These are phyloP conservation scores for Hedychridium roseum DNA, from an alignment of 2,888 invertebrate genomes.

Conservation along the genomic window DNA sequence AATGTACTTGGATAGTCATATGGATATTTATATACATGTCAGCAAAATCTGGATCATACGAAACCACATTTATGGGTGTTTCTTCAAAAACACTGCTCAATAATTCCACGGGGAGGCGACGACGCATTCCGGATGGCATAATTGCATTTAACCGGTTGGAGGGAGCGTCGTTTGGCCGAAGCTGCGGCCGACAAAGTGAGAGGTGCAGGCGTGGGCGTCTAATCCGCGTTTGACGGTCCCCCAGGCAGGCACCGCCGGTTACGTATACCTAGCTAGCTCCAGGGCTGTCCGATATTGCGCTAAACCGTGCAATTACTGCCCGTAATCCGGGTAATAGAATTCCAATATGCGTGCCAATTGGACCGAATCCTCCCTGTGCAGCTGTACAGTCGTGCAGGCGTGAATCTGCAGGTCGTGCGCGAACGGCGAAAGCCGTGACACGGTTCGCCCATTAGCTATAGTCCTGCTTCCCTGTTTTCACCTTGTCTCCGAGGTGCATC, in stretches of 20 bases:
- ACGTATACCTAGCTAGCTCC: no score
- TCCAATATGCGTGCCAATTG: slow-evolving; percentile 57
- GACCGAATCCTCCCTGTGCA: slow-evolving; percentile 39
- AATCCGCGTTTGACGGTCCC: slow-evolving; percentile 39
- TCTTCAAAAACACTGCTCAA: no score
- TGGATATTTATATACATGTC: no score
- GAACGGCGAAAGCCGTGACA: slow-evolving; percentile 50
- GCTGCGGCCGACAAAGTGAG: no score
- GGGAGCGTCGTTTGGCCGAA: not conserved
- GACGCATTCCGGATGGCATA: slow-evolving; percentile 9
- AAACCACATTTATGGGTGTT: no score
- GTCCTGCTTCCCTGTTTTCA: slow-evolving; percentile 16
- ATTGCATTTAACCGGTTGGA: slow-evolving; percentile 18
- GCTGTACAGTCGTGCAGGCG: slow-evolving; percentile 38
- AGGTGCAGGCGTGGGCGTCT: no score
- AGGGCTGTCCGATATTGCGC: slow-evolving; percentile 50
- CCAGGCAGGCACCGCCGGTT: slow-evolving; percentile 4
- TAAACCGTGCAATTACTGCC: slow-evolving; percentile 52
- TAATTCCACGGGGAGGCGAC: no score
- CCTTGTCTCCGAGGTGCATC: no score
- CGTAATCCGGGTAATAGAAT: slow-evolving; percentile 55
- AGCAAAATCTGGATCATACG: no score
- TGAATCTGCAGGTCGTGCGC: slow-evolving; percentile 40
- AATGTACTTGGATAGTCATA: no score
- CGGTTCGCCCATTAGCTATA: slow-evolving; percentile 47